phyloP scores from a whole-genome alignment of 2,888 invertebrate species.

The Ariolimax columbianus region DNA sequence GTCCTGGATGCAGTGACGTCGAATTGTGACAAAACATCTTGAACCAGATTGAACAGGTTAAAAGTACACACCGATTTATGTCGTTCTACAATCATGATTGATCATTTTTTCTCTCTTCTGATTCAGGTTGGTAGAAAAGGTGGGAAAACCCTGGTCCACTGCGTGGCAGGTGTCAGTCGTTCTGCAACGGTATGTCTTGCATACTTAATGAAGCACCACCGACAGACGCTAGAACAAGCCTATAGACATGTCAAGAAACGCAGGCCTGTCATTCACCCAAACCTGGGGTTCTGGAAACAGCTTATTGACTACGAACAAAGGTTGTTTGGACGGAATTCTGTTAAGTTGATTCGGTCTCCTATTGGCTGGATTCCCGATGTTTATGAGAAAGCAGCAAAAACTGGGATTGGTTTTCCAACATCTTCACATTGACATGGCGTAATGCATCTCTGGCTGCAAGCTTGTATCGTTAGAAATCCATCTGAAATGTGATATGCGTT shows the following conservation, averaged over 20 bases:
- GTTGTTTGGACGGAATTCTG: slow-evolving; percentile 83
- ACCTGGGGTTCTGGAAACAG: slow-evolving; percentile 93
- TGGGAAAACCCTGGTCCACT: slow-evolving; percentile 89
- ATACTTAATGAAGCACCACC: slow-evolving; percentile 91
- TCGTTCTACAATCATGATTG: no score
- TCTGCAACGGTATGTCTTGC: slow-evolving; percentile 91
- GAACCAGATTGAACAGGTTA: no score
- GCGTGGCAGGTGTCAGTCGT: slow-evolving; percentile 93
- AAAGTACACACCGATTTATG: no score
- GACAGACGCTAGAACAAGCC: slow-evolving; percentile 88
- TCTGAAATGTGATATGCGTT: no score
- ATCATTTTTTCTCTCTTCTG: not conserved
- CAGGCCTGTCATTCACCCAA: slow-evolving; percentile 90
- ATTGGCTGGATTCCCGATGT: slow-evolving; percentile 77
- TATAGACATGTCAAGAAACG: slow-evolving; percentile 87
- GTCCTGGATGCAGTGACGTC: no score
- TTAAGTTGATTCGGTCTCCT: slow-evolving; percentile 86
- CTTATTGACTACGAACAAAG: slow-evolving; percentile 89
- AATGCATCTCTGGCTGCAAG: no score
- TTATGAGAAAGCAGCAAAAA: slow-evolving; percentile 71
- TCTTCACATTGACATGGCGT: not conserved
- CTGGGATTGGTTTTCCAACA: slow-evolving; percentile 61
- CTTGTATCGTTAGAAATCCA: no score
- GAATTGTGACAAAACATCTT: no score
- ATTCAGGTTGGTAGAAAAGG: slow-evolving; percentile 82